A percentile compares a stretch with the other conserved stretches of the same genome.
These are phyloP conservation scores for Harmothoe impar DNA, from an alignment of 2,888 invertebrate species.

Conservation along the genomic window DNA sequence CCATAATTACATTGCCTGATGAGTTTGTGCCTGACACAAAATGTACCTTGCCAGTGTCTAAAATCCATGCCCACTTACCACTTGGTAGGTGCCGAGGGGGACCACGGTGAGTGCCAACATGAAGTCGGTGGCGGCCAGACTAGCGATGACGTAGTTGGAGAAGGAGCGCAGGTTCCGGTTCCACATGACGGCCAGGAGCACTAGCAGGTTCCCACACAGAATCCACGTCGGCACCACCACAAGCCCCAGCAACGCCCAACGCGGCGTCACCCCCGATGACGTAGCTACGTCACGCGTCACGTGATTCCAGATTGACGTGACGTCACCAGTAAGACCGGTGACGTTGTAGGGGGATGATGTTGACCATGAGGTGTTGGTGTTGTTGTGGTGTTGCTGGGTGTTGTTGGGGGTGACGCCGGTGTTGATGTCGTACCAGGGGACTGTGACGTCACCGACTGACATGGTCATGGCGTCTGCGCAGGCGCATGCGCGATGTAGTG, in stretches of 20 bases:
- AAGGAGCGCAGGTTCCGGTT: constrained; percentile 69
- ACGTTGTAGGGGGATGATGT: not conserved
- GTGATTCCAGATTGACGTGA: not conserved
- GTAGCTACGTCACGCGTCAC: not conserved
- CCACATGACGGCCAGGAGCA: constrained; percentile 68
- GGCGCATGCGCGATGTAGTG: not conserved
- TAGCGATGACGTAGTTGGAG: constrained; percentile 72
- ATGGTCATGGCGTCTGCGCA: not conserved
- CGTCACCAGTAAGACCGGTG: not conserved
- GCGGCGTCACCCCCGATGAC: not conserved
- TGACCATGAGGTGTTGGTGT: too few species aligned
- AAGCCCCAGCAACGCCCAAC: constrained; percentile 67
- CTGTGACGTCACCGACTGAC: not conserved
- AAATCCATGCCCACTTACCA: too few species aligned
- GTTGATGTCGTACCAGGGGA: not conserved
- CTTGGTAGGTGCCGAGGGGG: constrained; percentile 71
- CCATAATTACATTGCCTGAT: too few species aligned
- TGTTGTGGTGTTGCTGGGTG: too few species aligned
- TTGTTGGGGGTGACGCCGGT: not conserved
- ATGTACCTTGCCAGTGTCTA: too few species aligned
- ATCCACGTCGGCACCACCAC: constrained; percentile 70
- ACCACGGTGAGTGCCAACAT: constrained; percentile 71
- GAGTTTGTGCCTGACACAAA: too few species aligned
- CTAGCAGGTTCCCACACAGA: constrained; percentile 69
- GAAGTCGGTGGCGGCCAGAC: constrained; percentile 71